Evolutionary conservation across 2,113 vertebrate genomes (phyloP).

Genomic region (Alouatta palliata): DNA sequence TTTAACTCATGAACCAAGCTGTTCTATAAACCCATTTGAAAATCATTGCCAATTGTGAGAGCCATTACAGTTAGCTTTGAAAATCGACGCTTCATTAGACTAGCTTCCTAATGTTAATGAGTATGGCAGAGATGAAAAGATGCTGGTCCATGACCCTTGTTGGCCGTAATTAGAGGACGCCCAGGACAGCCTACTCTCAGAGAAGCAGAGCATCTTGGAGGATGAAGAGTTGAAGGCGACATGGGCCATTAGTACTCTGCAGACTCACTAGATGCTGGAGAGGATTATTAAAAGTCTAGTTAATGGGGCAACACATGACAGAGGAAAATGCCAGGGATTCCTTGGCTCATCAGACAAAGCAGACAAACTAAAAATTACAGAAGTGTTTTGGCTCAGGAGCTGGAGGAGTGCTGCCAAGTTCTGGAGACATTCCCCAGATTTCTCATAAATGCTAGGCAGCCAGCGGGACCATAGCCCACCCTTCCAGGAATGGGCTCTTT

Average conservation of each 20-base stretch:
- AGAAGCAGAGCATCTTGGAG: background rate
- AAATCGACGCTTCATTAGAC: background rate
- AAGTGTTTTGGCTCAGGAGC: conserved; percentile 36
- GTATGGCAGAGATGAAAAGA: background rate
- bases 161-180: background rate
- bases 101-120: background rate
- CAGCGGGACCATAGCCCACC: background rate
- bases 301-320: background rate
- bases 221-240: background rate
- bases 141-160: background rate
- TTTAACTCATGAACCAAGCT: conserved; percentile 7
- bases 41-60: background rate
- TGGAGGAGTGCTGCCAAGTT: background rate
- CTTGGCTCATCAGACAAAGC: background rate
- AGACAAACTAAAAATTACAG: background rate
- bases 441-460: background rate
- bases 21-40: background rate
- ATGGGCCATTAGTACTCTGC: background rate
- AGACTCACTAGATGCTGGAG: background rate
- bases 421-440: background rate
- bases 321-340: background rate
- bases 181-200: background rate
- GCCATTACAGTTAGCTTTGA: background rate
- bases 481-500: background rate
- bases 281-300: background rate